Conservation (phyloP, 2,113 vertebrate genomes). For the Lontra canadensis region DNA sequence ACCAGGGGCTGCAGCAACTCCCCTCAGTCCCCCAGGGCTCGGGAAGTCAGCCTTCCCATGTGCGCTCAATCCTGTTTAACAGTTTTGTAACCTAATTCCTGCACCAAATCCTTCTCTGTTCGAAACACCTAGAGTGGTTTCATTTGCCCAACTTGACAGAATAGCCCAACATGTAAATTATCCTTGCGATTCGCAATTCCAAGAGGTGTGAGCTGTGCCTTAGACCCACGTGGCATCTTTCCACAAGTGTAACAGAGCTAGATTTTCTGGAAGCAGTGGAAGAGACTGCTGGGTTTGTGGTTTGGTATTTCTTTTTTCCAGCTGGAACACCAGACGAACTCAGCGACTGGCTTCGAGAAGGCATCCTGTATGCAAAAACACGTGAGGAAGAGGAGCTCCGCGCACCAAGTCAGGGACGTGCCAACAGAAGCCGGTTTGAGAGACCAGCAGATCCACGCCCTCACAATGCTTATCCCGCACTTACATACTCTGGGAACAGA, state of each 20-base stretch:
- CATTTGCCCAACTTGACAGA: not conserved
- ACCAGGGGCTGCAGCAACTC: rapidly evolving
- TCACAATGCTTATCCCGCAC: rapidly evolving
- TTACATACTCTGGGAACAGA: rapidly evolving
- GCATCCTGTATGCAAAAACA: not conserved
- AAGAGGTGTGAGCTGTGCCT: not conserved
- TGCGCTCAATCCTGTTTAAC: not conserved
- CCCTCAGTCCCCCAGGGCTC: rapidly evolving
- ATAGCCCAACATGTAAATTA: not conserved
- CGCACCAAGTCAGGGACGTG: rapidly evolving
- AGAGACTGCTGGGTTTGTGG: not conserved
- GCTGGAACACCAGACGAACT: not conserved
- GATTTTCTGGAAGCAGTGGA: not conserved
- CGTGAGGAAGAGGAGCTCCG: rapidly evolving
- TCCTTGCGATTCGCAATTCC: not conserved
- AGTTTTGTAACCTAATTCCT: not conserved
- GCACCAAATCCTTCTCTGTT: not conserved
- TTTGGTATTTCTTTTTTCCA: too few species aligned
- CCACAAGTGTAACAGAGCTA: not conserved
- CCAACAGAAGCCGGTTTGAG: not conserved
- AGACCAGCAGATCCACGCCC: not conserved
- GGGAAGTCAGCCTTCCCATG: rapidly evolving
- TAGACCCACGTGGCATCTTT: not conserved
- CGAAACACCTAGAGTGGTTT: not conserved
- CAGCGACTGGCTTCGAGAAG: not conserved